Base-by-base conservation (phyloP, 2,888 invertebrate genomes). In the Yponomeuta cagnagella region DNA sequence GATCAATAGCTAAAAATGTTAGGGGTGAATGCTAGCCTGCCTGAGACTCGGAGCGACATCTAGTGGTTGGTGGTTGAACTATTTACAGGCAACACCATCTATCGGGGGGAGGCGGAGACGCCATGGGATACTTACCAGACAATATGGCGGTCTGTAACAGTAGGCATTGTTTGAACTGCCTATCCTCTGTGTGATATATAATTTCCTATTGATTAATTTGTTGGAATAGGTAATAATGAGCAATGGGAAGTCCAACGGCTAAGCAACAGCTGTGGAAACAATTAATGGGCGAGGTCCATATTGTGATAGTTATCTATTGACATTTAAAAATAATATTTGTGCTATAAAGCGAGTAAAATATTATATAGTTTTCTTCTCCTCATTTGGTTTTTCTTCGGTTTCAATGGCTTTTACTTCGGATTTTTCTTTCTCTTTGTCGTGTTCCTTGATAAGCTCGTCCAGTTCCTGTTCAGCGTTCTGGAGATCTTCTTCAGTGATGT, bases 401-500 rank as follows among this genome's bases (percentile, higher is more conserved):
- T 75, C 71, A 48, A 72, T 72, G 37, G 72, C 72, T 73, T 73
- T 71, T 68, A 73, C 72, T 71, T 73, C 73, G 73, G 73, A 71
- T 73, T 68, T 70, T n/a, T 66, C 73, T 30, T 74, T 73, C 31
- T 80, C 79, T 12, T 79, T 75, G 2, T 78, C 75, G 71, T 82
- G 74, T 77, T 90, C 88, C 70, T 84, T 87, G 1, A 79, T 80
- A 37, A 87, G 78, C n/a, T 86, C 85, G 67, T 87, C 89, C 1
- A 89, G 74, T 70, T 88, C 90, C 72, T 87, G 84, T 71, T 87
- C 89, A 31, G 87, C 87, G 43, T 90, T 87, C 72, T 85, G 84
- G 8, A 89, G 75, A 72, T 93, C 92, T 72, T 93, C 90, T 74
- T 90, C 91, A 1, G 90, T 90, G 63, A 92, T 83, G 65, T 90